These are phyloP conservation scores for Cinclus cinclus DNA, from an alignment of 2,113 vertebrate genomes.

Conservation along the genomic window DNA sequence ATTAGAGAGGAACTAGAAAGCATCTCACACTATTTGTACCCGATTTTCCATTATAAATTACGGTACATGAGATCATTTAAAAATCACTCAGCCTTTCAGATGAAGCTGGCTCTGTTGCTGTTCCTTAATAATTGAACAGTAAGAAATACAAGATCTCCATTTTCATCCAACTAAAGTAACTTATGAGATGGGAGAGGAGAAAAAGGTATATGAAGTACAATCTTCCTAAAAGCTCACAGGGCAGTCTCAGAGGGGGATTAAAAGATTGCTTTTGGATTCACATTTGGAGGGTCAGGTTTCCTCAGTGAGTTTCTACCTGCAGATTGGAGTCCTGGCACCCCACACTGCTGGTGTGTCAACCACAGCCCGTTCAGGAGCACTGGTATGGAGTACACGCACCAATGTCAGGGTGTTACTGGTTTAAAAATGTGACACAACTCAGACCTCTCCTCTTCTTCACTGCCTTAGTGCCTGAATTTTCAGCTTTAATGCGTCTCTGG, in stretches of 20 bases:
- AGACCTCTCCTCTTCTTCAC: neutral
- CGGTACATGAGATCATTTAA: slow-evolving; percentile 56
- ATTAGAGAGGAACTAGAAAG: slow-evolving; percentile 57
- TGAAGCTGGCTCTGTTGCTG: slow-evolving; percentile 6
- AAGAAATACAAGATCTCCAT: slow-evolving; percentile 44
- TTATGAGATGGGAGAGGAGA: neutral
- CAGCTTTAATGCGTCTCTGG: neutral
- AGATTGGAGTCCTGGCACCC: neutral
- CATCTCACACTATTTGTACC: slow-evolving; percentile 46
- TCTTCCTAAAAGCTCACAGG: neutral
- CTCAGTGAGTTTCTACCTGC: neutral
- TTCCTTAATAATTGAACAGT: slow-evolving; percentile 63
- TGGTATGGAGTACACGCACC: neutral
- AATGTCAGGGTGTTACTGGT: neutral
- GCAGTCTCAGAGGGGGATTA: neutral
- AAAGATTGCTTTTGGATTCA: neutral
- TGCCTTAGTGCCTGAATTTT: neutral
- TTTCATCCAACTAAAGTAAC: slow-evolving; percentile 44
- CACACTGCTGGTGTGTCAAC: neutral
- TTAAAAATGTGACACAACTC: neutral
- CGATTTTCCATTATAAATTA: slow-evolving; percentile 64
- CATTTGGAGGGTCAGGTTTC: neutral
- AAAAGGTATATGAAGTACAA: neutral
- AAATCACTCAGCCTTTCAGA: slow-evolving; percentile 51
- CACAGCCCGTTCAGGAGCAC: neutral